Base-by-base conservation (phyloP, 2,888 invertebrate genomes). In the Ophion costatus region DNA sequence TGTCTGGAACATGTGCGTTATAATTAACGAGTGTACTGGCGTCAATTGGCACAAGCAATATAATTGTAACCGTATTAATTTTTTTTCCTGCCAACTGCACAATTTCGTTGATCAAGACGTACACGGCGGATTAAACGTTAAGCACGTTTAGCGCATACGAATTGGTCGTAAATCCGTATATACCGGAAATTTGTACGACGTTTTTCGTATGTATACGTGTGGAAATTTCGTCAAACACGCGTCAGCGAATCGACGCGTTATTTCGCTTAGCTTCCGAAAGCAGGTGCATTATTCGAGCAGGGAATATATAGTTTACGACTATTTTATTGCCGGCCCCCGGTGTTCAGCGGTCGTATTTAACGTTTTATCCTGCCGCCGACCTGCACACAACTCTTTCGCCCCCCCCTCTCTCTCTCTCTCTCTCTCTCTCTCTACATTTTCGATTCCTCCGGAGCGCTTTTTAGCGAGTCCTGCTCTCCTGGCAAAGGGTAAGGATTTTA, bases 311-410 rank as follows among this genome's bases (percentile, higher is more conserved):
- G 90, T 93, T 93, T 93, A 93, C 92, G 93, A 92, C 89, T 88
- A 90, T 93, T 93, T 93, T 93, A 93, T 93, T 92, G 91, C 89
- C 90, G 92, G 92, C 91, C 93, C 91, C 93, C 89, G 93, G 92
- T 93, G 92, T 93, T 92, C 92, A 90, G 91, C 90, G 91, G 89
- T 91, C 91, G 91, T 92, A 92, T 93, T 93, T 92, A 92, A 92
- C 90, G 90, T 93, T 93, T 93, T 92, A 92, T 93, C 90, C 91
- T 84, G 87, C 86, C 86, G 89, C 87, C 84, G 78, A 82, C 84
- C 79, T 86, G 77, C 79, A 20, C 79, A 57, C 79, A 56, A 57
- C 84, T 29, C 67, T 63, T 82, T 61, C 64, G 61, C 73, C 70
- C 82, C 14, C 20, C 51, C 71, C 38, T 71, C 73, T 63, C 73